Base-by-base conservation (phyloP, 2,797 vertebrate species). In the Propithecus deckenii region DNA sequence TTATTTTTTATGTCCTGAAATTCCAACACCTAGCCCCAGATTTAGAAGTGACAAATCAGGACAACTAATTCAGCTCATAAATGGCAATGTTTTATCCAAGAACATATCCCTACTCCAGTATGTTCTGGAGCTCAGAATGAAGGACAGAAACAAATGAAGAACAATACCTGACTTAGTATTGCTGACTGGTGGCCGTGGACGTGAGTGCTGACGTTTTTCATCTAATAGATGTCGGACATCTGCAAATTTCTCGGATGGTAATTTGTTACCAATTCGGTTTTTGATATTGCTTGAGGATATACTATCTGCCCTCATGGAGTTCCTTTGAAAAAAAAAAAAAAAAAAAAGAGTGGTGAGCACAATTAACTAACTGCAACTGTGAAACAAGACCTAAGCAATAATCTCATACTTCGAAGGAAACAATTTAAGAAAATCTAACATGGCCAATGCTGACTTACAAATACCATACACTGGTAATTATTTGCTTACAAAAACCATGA, bases 181-280 rank as follows among this genome's bases (percentile, higher is more conserved):
- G 96, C 98, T 95, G 89, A 98, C 97, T 46, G 96, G 98, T 89
- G 98, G 99, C 43, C 98, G 98, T 46, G 99, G 99, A 65, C 98
- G 98, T 1, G 96, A 96, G 1, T 98, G 99, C 86, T 99, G 99
- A 67, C 99, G 99, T 94, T 99, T 99, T 98, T 99, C 99, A 98
- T 99, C 99, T 98, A 99, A 98, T 69, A 99, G 98, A 72, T 99
- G 99, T 20, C 99, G 98, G 18, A 99, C 99, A 72, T 99, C 99
- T 0, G 98, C 99, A 94, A 99, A 99, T 95, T 99, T 99, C 96
- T 99, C 98, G 0, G 99, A 95, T 0, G 97, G 84, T n/a, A 99
- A 98, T 98, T 99, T 99, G 97, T 97, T 98, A 71, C 99, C 99
- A 57, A 99, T 99, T 91, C 99, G 98, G 97, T 99, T 99, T 97